Evolutionary conservation across 92 coral and sea anemone genomes (phyloP).

Genomic region (Umimayanthus kanabou): DNA sequence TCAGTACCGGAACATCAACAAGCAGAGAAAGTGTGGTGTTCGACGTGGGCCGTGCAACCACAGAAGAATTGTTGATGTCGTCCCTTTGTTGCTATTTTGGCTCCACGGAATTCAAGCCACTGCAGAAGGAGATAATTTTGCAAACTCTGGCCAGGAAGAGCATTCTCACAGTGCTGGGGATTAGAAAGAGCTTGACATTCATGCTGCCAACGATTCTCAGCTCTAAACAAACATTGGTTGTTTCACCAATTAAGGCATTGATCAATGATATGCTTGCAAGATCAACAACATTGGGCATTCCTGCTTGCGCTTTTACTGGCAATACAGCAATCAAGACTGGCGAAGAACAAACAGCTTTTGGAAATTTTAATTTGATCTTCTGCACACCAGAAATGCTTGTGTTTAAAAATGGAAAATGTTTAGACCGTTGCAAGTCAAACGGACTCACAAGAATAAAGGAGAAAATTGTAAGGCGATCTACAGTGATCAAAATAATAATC

Average conservation of each 20-base stretch:
- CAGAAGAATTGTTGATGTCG: no score
- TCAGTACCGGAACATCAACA: not conserved
- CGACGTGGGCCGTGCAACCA: no score
- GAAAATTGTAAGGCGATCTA: no score
- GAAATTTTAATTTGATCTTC: constrained; percentile 18
- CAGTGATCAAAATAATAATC: no score
- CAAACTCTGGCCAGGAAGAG: constrained; percentile 19
- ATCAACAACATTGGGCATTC: not conserved
- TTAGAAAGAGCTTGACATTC: constrained; percentile 46
- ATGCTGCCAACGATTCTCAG: constrained; percentile 47
- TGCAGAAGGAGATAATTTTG: constrained; percentile 40
- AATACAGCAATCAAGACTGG: not conserved
- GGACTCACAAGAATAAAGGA: no score
- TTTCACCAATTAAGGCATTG: constrained; percentile 36
- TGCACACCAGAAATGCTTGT: constrained; percentile 45
- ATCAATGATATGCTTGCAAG: constrained; percentile 30
- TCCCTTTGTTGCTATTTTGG: constrained; percentile 31
- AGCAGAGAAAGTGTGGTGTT: constrained; percentile 9
- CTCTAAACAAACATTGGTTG: constrained; percentile 40
- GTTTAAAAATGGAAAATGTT: not conserved
- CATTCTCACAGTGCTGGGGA: constrained; percentile 47
- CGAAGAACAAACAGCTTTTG: not conserved
- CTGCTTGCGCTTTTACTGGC: constrained; percentile 47
- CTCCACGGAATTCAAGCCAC: constrained; percentile 30
- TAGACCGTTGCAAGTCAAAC: not conserved